Conservation (phyloP, 1,140 invertebrate species). For the Zophobas atratus region DNA sequence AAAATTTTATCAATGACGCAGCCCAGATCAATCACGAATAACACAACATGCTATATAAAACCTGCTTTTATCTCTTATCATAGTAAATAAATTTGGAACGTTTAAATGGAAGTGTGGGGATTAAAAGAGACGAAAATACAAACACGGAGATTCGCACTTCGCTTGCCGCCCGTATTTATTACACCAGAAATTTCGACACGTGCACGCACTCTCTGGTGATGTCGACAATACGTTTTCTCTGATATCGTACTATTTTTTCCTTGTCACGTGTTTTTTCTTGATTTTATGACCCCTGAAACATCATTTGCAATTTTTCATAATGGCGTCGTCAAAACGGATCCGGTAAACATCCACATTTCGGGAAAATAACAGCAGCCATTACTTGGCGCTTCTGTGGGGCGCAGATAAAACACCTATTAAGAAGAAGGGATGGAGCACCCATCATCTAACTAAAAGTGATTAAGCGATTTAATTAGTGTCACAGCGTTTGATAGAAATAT, state of each 20-base stretch:
- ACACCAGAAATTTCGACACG: no score
- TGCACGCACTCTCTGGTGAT: no score
- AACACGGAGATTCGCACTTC: no score
- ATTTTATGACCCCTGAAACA: not conserved
- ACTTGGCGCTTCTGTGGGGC: not conserved
- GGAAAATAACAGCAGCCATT: not conserved
- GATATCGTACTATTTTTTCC: no score
- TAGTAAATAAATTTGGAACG: no score
- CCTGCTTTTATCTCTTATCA: no score
- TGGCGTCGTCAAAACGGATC: not conserved
- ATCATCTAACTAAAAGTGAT: not conserved
- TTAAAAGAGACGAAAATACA: no score
- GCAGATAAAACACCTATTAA: not conserved
- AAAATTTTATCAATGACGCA: not conserved
- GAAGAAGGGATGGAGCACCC: not conserved
- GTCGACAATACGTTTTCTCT: no score
- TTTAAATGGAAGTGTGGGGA: no score
- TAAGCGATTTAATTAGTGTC: conserved; percentile 2
- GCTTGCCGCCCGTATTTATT: no score
- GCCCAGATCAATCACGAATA: not conserved
- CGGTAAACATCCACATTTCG: not conserved
- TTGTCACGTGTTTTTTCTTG: not conserved
- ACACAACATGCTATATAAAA: not conserved
- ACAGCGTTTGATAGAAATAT: not conserved
- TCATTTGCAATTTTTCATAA: not conserved